Base-by-base conservation (phyloP, 2,888 invertebrate genomes). In the Sarcophaga carnaria region DNA sequence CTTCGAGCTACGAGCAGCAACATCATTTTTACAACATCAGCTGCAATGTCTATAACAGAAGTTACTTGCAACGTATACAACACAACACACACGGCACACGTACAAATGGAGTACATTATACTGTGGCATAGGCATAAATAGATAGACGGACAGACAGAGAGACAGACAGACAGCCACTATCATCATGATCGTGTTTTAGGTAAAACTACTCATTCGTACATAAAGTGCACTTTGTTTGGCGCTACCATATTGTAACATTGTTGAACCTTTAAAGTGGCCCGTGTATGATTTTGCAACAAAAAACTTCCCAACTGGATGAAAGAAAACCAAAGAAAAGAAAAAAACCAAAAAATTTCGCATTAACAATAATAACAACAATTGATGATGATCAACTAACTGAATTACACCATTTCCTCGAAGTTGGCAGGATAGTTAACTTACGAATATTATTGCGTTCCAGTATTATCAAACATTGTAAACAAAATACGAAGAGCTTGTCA, bases 161-260 rank as follows among this genome's bases (percentile, higher is more conserved):
- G 62, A 62, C 62, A 8, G 62, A 62, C 20, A 20, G 10, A 62
- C 20, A 62, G 62, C n/a, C 62, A 22, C n/a, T 80, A 83, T 86
- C 86, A 37, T 63, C 12, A 62, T 69, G 83, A 83, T 83, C 83
- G 83, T 84, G 80, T 80, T 84, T 80, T 80, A 76, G 76, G 60
- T 76, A 80, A 63, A 80, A 70, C 8, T 60, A 60, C 69, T 37
- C 54, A 12, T 17, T 63, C 20, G 49, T 25, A 14, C 12, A 75
- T 63, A 74, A 63, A 71, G 75, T 78, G 83, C 80, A 81, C 81
- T 83, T 84, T 87, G 87, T 81, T 87, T 79, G 84, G 87, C 84
- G 87, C 87, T 87, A 87, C 87, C 84, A 81, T 84, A 81, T 82
- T 69, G 79, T 72, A 79, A 84, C 71, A 76, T 87, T 66, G 47